Percentiles rank a stretch among this genome's conserved stretches.
Evolutionary conservation across 2,113 vertebrate genomes (phyloP).

Genomic region (Engystomops pustulosus): DNA sequence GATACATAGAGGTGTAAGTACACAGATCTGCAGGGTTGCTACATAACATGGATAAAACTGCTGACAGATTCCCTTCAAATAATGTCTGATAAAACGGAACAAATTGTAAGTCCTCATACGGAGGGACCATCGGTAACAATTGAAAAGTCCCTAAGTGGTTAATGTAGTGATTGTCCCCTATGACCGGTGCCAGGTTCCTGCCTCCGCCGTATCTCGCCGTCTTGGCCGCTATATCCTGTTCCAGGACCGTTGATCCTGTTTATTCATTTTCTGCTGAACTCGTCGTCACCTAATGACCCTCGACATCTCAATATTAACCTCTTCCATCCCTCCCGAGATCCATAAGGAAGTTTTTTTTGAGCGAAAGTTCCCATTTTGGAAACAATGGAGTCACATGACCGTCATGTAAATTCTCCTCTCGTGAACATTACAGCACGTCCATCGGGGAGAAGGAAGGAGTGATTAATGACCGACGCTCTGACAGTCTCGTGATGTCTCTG

Average conservation of each 20-base stretch:
- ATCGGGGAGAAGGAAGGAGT: conserved; percentile 38
- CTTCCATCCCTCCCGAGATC: neutral
- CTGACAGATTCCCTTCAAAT: too few relatives aligned
- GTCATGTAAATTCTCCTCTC: neutral
- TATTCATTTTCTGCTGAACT: conserved; percentile 16
- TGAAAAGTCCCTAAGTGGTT: too few relatives aligned
- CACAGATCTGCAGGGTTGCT: too few relatives aligned
- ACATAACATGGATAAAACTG: too few relatives aligned
- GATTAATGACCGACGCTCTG: conserved; percentile 46
- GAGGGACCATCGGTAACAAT: too few relatives aligned
- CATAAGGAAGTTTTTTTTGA: conserved; percentile 13
- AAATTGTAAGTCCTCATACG: too few relatives aligned
- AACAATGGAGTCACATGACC: neutral
- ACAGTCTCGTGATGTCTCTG: conserved; percentile 34
- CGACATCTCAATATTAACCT: neutral
- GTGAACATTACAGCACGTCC: conserved; percentile 36
- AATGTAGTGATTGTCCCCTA: too few relatives aligned
- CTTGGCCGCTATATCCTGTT: conserved; percentile 1
- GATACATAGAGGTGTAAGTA: too few relatives aligned
- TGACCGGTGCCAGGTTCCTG: neutral
- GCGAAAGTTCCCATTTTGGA: neutral
- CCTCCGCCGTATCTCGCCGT: neutral
- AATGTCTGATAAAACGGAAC: too few relatives aligned
- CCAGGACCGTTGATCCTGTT: conserved; percentile 7
- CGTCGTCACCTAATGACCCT: conserved; percentile 1